Conservation (phyloP, 2,797 vertebrate species). For the Graptemys geographica region DNA sequence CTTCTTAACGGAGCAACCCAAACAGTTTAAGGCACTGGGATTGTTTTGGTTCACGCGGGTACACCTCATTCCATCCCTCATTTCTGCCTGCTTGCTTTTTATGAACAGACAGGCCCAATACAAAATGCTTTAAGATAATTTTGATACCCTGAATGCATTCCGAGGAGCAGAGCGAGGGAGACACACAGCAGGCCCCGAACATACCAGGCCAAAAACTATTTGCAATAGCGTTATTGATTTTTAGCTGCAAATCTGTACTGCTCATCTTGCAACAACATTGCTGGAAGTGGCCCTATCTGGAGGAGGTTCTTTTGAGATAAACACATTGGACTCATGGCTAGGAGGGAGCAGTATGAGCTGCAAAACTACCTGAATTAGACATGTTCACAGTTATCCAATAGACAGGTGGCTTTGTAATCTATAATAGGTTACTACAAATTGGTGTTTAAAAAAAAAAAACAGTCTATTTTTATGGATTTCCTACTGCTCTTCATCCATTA, state of each 20-base stretch:
- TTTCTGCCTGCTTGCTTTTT: conserved; percentile 1
- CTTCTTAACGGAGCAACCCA: not conserved
- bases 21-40: not conserved
- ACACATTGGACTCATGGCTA: not conserved
- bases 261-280: not conserved
- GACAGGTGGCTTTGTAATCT: conserved; percentile 12
- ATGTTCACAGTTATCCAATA: not conserved
- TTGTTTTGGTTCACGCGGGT: not conserved
- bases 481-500: conserved; percentile 15
- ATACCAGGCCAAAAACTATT: conserved; percentile 29
- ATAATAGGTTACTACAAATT: not conserved
- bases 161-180: not conserved
- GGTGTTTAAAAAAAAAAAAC: conserved; percentile 14
- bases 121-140: not conserved
- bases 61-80: not conserved
- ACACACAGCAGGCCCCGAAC: not conserved
- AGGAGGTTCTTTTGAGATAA: conserved; percentile 12
- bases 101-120: not conserved
- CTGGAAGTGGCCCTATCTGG: not conserved
- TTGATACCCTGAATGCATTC: not conserved
- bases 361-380: not conserved
- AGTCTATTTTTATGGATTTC: not conserved
- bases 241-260: conserved; percentile 30
- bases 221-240: not conserved
- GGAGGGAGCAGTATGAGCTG: conserved; percentile 49